phyloP scores from a whole-genome alignment of 2,797 vertebrate genomes.

The Prionace glauca region DNA sequence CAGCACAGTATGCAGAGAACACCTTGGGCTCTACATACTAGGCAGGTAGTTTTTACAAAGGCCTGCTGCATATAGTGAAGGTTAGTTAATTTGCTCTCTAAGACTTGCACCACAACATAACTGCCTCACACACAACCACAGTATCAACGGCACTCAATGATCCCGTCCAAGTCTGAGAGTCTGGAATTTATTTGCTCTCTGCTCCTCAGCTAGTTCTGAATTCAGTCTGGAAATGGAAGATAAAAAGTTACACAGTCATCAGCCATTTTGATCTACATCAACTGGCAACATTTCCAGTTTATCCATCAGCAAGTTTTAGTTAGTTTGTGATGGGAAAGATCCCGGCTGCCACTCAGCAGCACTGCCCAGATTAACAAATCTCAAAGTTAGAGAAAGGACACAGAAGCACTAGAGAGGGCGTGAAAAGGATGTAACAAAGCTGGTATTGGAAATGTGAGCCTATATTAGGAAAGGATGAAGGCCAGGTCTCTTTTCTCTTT shows the following conservation, averaged over 20 bases:
- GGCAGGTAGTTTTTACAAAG: background rate
- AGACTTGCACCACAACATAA: background rate
- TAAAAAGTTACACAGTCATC: background rate
- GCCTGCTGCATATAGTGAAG: background rate
- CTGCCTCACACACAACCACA: background rate
- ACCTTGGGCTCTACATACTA: background rate
- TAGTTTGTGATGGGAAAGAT: background rate
- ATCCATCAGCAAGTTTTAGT: background rate
- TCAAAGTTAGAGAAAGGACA: background rate
- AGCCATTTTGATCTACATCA: background rate
- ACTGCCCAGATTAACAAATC: background rate
- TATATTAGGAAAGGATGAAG: too few relatives aligned
- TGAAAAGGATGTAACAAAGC: background rate
- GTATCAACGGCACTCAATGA: background rate
- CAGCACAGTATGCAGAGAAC: background rate
- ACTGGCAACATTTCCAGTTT: background rate
- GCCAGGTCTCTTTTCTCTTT: too few relatives aligned
- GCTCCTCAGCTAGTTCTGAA: background rate
- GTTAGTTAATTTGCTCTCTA: background rate
- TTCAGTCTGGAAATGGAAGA: background rate
- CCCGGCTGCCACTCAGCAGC: background rate
- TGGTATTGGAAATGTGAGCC: too few relatives aligned
- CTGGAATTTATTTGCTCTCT: background rate
- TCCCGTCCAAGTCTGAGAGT: background rate
- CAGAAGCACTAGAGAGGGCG: background rate